Evolutionary conservation across 2,797 vertebrate species (phyloP).

Genomic region (Triplophysa yarkandensis): DNA sequence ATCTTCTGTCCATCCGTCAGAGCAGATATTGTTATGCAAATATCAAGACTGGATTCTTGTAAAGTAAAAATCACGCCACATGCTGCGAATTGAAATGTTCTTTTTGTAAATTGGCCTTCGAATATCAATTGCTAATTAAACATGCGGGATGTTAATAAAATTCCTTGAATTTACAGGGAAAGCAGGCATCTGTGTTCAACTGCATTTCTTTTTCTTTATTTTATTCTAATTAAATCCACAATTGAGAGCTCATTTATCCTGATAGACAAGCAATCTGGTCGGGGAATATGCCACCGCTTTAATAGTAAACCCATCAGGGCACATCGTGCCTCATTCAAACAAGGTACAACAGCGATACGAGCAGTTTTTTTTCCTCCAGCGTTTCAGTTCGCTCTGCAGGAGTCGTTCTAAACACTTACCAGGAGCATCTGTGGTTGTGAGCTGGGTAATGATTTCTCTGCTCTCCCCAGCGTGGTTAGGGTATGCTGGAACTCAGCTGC

Average conservation of each 20-base stretch:
- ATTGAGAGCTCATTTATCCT: constrained; percentile 46
- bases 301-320: constrained; percentile 29
- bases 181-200: not conserved
- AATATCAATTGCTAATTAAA: constrained; percentile 42
- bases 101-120: constrained; percentile 12
- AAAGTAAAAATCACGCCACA: not conserved
- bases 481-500: constrained; percentile 90
- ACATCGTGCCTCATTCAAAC: not conserved
- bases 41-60: constrained; percentile 2
- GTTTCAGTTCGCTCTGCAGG: not conserved
- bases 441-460: constrained; percentile 55
- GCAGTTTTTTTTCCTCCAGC: not conserved
- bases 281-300: constrained; percentile 25
- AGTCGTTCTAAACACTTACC: not conserved
- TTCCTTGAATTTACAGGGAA: not conserved
- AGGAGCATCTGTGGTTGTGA: constrained; percentile 71
- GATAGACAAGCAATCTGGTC: constrained; percentile 24
- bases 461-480: constrained; percentile 76
- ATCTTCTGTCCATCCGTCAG: constrained; percentile 1
- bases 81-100: not conserved
- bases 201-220: no score
- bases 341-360: constrained; percentile 3
- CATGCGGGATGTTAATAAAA: not conserved
- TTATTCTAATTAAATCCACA: constrained; percentile 42
- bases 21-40: constrained; percentile 45